phyloP scores from a whole-genome alignment of 2,888 invertebrate species.

The Dryobota labecula region DNA sequence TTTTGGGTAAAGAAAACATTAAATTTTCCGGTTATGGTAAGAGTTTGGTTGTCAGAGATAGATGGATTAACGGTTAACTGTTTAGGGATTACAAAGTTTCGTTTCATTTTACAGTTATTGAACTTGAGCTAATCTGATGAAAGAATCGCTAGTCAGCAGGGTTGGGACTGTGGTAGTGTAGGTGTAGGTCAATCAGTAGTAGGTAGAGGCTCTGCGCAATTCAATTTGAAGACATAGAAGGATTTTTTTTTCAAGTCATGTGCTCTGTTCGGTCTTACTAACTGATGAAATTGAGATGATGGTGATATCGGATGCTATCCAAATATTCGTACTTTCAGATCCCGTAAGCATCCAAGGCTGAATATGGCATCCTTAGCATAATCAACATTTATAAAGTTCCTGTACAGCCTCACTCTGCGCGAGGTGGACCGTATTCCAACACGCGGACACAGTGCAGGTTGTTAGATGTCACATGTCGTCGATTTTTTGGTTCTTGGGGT shows the following conservation, averaged over 20 bases:
- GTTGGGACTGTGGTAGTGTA: neutral
- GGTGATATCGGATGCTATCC: neutral
- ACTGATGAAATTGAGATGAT: neutral
- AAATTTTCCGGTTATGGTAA: conserved; percentile 38
- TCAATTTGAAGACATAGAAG: neutral
- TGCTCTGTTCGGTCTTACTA: neutral
- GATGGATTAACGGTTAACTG: conserved; percentile 30
- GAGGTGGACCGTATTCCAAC: neutral
- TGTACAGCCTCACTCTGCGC: neutral
- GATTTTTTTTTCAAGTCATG: too few relatives aligned
- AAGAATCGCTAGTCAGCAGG: neutral
- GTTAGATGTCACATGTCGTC: neutral
- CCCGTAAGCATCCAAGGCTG: neutral
- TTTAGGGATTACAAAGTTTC: conserved; percentile 1
- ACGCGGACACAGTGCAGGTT: too few relatives aligned
- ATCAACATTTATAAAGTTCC: neutral
- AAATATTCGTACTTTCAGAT: neutral
- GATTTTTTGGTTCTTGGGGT: neutral
- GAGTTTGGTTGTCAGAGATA: conserved; percentile 19
- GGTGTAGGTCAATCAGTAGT: neutral
- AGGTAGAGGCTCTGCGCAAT: neutral
- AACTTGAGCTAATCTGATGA: neutral
- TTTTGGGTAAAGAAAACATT: conserved; percentile 48
- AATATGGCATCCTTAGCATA: neutral
- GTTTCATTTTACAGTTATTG: neutral